Percentiles rank a stretch among this genome's conserved stretches.
phyloP scores from a whole-genome alignment of 2,113 vertebrate species.

The Eleginops maclovinus region DNA sequence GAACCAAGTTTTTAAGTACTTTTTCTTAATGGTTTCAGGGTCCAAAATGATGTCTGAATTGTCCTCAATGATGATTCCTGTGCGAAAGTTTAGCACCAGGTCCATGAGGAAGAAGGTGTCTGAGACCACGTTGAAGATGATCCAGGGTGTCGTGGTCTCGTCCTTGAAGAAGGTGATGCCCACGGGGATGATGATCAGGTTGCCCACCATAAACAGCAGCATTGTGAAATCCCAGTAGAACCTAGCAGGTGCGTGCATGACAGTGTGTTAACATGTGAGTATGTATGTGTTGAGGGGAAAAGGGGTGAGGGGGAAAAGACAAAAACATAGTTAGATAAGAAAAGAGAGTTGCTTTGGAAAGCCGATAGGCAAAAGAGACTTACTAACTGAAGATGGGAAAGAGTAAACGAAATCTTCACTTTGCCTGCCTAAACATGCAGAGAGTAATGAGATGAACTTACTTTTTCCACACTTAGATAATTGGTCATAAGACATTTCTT shows the following conservation, averaged over 20 bases:
- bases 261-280: conserved; percentile 17
- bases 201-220: conserved; percentile 99
- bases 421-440: conserved; percentile 28
- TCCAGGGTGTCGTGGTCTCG: conserved; percentile 96
- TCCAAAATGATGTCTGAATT: conserved; percentile 98
- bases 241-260: conserved; percentile 76
- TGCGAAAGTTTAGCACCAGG: conserved; percentile 97
- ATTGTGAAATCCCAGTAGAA: conserved; percentile 99
- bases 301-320: conserved; percentile 28
- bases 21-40: conserved; percentile 94
- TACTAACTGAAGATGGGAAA: conserved; percentile 40
- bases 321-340: conserved; percentile 71
- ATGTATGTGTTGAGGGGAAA: conserved; percentile 15
- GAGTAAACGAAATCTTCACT: conserved; percentile 36
- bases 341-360: conserved; percentile 58
- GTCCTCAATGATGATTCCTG: conserved; percentile 98
- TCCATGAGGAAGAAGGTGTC: conserved; percentile 99
- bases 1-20: conserved; percentile 98
- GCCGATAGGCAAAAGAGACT: conserved; percentile 57
- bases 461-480: not conserved
- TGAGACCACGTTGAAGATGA: conserved; percentile 97
- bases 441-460: conserved; percentile 18
- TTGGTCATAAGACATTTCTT: not conserved
- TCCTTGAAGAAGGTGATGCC: conserved; percentile 99
- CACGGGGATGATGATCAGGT: conserved; percentile 98